Conservation (phyloP, 1,140 invertebrate genomes). For the Cotesia vestalis region DNA sequence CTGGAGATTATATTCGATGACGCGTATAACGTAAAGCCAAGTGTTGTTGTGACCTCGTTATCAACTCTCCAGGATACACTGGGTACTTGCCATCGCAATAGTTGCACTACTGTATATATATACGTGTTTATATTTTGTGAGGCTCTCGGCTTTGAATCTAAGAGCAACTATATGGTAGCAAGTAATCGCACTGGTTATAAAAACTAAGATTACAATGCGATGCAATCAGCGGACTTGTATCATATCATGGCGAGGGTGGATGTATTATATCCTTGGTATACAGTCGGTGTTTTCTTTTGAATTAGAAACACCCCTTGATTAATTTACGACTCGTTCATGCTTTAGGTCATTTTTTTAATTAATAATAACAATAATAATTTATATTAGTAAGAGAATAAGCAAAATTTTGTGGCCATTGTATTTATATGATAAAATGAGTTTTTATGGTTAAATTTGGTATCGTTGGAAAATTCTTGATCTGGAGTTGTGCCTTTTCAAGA, state of each 20-base stretch:
- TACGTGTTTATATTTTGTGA: no score
- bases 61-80: constrained; percentile 24
- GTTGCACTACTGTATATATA: not conserved
- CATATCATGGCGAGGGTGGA: not conserved
- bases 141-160: no score
- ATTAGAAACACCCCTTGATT: constrained; percentile 39
- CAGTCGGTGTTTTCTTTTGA: constrained; percentile 32
- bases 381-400: no score
- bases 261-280: not conserved
- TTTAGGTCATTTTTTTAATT: constrained; percentile 6
- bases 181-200: constrained; percentile 34
- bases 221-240: constrained; percentile 39
- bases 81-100: not conserved
- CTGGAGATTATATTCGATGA: constrained; percentile 46
- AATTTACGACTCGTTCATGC: constrained; percentile 18
- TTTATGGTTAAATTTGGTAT: no score
- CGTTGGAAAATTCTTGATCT: no score
- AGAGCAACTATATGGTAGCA: not conserved
- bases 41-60: constrained; percentile 44
- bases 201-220: constrained; percentile 46
- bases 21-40: constrained; percentile 44
- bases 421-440: no score
- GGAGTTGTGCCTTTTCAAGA: no score
- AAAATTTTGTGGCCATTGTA: not conserved
- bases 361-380: not conserved